These are phyloP conservation scores for Gadopsis bispinosus DNA, from an alignment of 2,797 vertebrate genomes.

Conservation along the genomic window DNA sequence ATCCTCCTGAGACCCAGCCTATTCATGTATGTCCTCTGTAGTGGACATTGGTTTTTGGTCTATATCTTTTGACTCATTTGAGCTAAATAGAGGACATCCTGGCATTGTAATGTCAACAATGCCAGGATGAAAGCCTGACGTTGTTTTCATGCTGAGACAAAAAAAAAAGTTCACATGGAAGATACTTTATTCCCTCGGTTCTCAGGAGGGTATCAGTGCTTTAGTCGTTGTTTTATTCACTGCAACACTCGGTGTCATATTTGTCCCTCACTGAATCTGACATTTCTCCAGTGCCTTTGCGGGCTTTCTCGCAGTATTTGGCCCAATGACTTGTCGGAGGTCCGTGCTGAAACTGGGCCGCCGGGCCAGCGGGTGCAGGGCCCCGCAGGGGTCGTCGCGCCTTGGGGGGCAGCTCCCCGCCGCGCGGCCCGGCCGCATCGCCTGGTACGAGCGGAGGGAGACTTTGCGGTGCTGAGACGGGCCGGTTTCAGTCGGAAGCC, in stretches of 20 bases:
- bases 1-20: neutral
- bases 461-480: constrained; percentile 85
- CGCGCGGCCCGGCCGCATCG: constrained; percentile 59
- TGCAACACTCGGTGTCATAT: neutral
- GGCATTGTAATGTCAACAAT: too few relatives aligned
- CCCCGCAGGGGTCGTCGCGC: constrained; percentile 75
- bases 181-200: too few relatives aligned
- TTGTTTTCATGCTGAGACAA: too few relatives aligned
- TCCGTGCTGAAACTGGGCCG: constrained; percentile 85
- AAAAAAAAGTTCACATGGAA: too few relatives aligned
- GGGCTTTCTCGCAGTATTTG: constrained; percentile 58
- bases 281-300: constrained; percentile 76
- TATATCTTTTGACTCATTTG: too few relatives aligned
- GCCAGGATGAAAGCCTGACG: too few relatives aligned
- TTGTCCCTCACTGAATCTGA: constrained; percentile 74
- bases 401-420: constrained; percentile 28
- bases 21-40: too few relatives aligned
- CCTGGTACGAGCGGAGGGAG: constrained; percentile 86
- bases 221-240: neutral
- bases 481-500: constrained; percentile 84
- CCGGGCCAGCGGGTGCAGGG: constrained; percentile 78
- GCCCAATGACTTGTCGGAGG: constrained; percentile 80
- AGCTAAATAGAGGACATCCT: too few relatives aligned
- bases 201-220: neutral
- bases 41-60: too few relatives aligned